These are phyloP conservation scores for Vanessa cardui DNA, from an alignment of 2,888 invertebrate genomes.

Conservation along the genomic window DNA sequence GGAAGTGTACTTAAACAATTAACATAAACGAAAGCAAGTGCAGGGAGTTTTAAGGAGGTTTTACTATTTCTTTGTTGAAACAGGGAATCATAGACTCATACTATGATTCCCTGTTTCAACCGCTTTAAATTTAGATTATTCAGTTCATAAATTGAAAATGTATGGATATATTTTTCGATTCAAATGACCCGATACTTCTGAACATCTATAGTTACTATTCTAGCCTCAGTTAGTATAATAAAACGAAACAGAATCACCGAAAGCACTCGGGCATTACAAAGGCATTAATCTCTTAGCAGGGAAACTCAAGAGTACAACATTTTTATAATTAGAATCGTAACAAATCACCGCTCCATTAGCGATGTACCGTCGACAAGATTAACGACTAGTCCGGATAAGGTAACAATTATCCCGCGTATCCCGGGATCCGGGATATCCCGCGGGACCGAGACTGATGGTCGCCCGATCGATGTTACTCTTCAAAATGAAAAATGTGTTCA, in stretches of 20 bases:
- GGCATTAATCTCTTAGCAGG: conserved; percentile 32
- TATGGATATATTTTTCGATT: background rate
- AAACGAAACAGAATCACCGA: conserved; percentile 10
- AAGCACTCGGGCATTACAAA: conserved; percentile 20
- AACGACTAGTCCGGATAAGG: conserved; percentile 63
- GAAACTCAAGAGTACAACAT: conserved; percentile 36
- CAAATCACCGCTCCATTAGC: conserved; percentile 72
- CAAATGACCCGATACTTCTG: background rate
- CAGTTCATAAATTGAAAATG: background rate
- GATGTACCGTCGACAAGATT: conserved; percentile 59
- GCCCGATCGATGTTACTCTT: conserved; percentile 44
- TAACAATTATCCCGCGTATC: conserved; percentile 63
- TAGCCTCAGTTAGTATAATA: background rate
- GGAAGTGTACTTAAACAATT: too few species aligned
- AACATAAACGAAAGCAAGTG: too few species aligned
- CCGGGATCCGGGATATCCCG: conserved; percentile 47
- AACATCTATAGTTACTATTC: background rate
- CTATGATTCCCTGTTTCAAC: too few species aligned
- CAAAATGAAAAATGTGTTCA: conserved; percentile 45
- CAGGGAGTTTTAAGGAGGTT: too few species aligned
- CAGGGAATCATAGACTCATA: too few species aligned
- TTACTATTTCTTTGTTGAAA: too few species aligned
- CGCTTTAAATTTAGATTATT: too few species aligned
- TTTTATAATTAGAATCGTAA: conserved; percentile 57
- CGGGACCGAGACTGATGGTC: conserved; percentile 50